Conservation (phyloP, 2,888 invertebrate species). For the Tubulanus polymorphus region DNA sequence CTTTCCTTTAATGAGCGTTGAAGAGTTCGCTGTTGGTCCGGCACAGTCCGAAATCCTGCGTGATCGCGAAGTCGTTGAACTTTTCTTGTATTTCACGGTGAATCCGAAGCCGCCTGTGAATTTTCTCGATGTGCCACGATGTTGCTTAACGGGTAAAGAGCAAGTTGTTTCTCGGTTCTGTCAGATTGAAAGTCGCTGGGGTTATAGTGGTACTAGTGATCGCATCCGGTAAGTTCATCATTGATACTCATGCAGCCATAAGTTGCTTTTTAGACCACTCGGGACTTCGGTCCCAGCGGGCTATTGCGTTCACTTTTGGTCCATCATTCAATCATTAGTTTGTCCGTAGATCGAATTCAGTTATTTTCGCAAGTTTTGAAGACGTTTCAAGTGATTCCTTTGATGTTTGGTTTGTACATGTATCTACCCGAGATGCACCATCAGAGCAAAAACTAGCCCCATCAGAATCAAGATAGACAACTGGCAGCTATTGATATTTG, state of each 20-base stretch:
- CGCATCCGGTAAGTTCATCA: conserved; percentile 62
- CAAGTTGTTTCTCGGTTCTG: conserved; percentile 70
- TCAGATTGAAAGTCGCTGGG: conserved; percentile 76
- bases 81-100: conserved; percentile 58
- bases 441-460: too few species aligned
- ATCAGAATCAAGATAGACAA: too few species aligned
- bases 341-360: too few species aligned
- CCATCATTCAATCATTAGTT: not conserved
- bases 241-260: not conserved
- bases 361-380: too few species aligned
- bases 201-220: conserved; percentile 78
- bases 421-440: too few species aligned
- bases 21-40: conserved; percentile 71
- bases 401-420: too few species aligned
- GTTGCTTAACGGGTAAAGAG: conserved; percentile 75
- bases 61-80: conserved; percentile 69
- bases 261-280: not conserved
- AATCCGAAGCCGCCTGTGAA: conserved; percentile 73
- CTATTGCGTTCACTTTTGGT: too few species aligned
- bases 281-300: not conserved
- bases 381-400: too few species aligned
- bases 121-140: conserved; percentile 67
- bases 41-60: conserved; percentile 66
- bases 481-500: too few species aligned
- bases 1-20: conserved; percentile 79